Evolutionary conservation across 1,140 invertebrate genomes (phyloP).

Genomic region (Rhagoletis pomonella): DNA sequence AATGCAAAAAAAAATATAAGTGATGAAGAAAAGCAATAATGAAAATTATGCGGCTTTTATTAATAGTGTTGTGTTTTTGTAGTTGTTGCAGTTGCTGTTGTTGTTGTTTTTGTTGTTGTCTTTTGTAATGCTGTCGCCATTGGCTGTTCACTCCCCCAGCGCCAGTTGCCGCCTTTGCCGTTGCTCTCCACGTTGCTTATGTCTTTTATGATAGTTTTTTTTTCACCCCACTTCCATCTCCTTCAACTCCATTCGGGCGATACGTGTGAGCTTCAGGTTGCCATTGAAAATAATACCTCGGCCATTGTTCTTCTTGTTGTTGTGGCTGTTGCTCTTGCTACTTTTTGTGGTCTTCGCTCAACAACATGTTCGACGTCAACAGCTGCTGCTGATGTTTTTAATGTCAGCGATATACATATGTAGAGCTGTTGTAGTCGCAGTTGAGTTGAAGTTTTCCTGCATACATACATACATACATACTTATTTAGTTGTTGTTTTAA

Average conservation of each 20-base stretch:
- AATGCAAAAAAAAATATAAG: neutral
- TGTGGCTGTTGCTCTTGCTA: neutral
- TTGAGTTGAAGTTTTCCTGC: neutral
- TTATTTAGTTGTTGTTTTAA: neutral
- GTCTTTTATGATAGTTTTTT: neutral
- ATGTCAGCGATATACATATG: too few relatives aligned
- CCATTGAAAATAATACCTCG: neutral
- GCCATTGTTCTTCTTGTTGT: neutral
- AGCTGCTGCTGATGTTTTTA: conserved; percentile 44
- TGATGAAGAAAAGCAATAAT: neutral
- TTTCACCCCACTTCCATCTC: neutral
- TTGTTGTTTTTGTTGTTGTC: neutral
- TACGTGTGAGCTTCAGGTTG: neutral
- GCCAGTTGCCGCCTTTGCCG: neutral
- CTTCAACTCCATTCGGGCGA: neutral
- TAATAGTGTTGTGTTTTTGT: neutral
- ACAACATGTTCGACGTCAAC: conserved; percentile 18
- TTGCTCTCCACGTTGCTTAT: neutral
- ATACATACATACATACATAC: too few relatives aligned
- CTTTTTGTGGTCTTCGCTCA: neutral
- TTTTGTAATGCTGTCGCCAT: too few relatives aligned
- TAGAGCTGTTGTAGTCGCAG: too few relatives aligned
- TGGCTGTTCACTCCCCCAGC: too few relatives aligned
- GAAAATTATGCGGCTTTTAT: neutral
- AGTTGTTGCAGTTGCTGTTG: neutral